These are phyloP conservation scores for Holothuria scabra DNA, from an alignment of 53 echinoderm and acorn worm species.

Conservation along the genomic window DNA sequence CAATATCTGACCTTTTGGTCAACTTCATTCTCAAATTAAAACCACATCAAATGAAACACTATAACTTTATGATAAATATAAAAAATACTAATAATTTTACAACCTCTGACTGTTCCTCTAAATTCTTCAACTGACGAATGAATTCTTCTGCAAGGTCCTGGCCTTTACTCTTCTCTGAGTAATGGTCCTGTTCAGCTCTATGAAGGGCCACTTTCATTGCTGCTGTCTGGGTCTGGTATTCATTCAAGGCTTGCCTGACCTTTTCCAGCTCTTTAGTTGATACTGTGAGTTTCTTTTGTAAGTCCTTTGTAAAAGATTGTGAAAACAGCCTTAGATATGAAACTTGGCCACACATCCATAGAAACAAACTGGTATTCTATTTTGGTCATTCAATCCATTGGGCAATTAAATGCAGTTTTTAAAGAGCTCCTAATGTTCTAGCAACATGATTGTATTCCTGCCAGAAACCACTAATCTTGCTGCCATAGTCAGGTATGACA, in stretches of 20 bases:
- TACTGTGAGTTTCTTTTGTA: constrained; percentile 72
- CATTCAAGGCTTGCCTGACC: constrained; percentile 59
- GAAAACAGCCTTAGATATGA: background rate
- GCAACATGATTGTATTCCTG: too few species aligned
- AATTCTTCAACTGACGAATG: constrained; percentile 62
- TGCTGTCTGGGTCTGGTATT: constrained; percentile 69
- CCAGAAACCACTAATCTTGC: too few species aligned
- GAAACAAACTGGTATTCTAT: background rate
- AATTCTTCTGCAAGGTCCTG: constrained; percentile 78
- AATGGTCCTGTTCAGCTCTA: constrained; percentile 64
- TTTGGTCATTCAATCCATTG: too few species aligned
- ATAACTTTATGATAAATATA: too few species aligned
- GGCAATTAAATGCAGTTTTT: too few species aligned
- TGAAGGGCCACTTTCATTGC: constrained; percentile 76
- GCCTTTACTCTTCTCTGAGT: constrained; percentile 70
- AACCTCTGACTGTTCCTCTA: constrained; percentile 81
- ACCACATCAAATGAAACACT: too few species aligned
- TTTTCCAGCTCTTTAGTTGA: constrained; percentile 76
- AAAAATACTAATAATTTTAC: too few species aligned
- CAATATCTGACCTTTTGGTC: too few species aligned
- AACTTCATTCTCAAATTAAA: too few species aligned
- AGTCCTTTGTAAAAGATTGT: constrained; percentile 55
- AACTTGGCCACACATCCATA: too few species aligned
- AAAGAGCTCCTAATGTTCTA: too few species aligned
- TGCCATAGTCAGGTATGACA: too few species aligned